A percentile compares a stretch with the other conserved stretches of the same genome.
These are phyloP conservation scores for Epinotia demarniana DNA, from an alignment of 2,888 invertebrate species.

Conservation along the genomic window DNA sequence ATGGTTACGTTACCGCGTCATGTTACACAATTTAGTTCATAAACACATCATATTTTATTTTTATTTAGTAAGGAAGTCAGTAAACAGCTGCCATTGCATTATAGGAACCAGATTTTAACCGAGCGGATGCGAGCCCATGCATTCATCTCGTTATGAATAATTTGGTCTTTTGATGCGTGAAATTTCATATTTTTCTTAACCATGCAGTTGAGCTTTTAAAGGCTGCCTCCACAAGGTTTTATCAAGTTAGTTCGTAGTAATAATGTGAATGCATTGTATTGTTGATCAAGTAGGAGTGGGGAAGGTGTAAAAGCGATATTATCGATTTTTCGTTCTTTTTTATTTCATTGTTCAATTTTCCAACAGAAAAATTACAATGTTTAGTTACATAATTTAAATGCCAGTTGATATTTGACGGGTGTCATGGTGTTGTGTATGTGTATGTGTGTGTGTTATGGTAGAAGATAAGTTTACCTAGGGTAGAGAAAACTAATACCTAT, in stretches of 20 bases:
- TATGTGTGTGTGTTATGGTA: too few species aligned
- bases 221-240: too few species aligned
- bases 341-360: too few species aligned
- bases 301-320: too few species aligned
- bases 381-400: too few species aligned
- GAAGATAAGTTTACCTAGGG: too few species aligned
- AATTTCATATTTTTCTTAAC: constrained; percentile 21
- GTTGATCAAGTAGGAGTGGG: too few species aligned
- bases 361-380: too few species aligned
- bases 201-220: not conserved
- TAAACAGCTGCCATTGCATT: constrained; percentile 29
- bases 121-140: constrained; percentile 1
- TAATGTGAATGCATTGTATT: not conserved
- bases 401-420: too few species aligned
- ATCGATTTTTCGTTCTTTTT: too few species aligned
- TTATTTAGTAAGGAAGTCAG: constrained; percentile 15
- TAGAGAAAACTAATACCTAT: too few species aligned
- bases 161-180: constrained; percentile 17
- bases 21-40: constrained; percentile 24
- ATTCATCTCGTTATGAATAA: constrained; percentile 25
- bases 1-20: not conserved
- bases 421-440: too few species aligned
- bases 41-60: constrained; percentile 34
- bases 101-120: constrained; percentile 37
- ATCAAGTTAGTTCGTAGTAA: not conserved